Base-by-base conservation (phyloP, 1,140 invertebrate species). In the Heliconius himera region DNA sequence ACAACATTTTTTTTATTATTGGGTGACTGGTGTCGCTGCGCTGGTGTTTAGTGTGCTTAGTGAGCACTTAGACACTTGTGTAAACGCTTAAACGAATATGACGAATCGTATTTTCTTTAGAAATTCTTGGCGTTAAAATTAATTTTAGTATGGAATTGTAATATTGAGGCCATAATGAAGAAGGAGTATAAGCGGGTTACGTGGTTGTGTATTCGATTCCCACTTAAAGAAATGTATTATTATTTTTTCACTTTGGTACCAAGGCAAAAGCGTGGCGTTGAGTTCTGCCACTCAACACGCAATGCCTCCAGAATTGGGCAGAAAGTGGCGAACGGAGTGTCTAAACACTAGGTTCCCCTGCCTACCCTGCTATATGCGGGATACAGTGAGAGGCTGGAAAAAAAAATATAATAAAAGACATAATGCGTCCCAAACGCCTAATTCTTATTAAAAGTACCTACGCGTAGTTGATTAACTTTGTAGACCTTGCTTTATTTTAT, bases 1-100 rank as follows among this genome's bases (percentile, higher is more conserved):
- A 91, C 89, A 90, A 91, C 90, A 91, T 90, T 88, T 90, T 33
- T 90, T 90, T 90, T 88, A 90, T 90, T 90, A 89, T 79, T 66
- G 76, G 79, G 49, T 20, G 36, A 26, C n/a, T 36, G 75, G 33
- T 36, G 75, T 81, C 74, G 13, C 71, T 81, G 84, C 73, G 87
- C 88, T 88, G 88, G 86, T 84, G 82, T 84, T 87, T 36, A 36
- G 33, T 6, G 33, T 6, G 33, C 33, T 26, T 26, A 84, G 81
- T 81, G 70, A 75, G 72, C 38, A 73, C 26, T 54, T 60, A 51
- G 4, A 33, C 26, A 46, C 36, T 73, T 73, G 76, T 54, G 51
- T 36, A 36, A 36, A 36, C 33, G 29, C 29, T 29, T 29, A 29
- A 29, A 71, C 46, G 60, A 72, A 72, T 20, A 4, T 72, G 22